These are phyloP conservation scores for Agapornis canus DNA, from an alignment of 2,797 vertebrate genomes.

Conservation along the genomic window DNA sequence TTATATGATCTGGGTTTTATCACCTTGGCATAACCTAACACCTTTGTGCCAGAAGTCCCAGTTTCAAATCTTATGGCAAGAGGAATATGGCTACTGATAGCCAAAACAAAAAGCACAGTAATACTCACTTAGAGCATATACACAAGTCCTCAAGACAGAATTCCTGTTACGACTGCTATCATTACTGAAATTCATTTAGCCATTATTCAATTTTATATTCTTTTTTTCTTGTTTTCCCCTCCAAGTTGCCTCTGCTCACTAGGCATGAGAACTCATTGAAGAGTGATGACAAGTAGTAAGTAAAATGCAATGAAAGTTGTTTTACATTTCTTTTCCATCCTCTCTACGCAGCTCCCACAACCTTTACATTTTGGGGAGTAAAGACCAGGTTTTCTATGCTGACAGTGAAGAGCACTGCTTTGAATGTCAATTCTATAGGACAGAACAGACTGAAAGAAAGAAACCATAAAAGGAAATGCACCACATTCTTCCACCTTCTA, in stretches of 20 bases:
- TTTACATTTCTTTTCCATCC: not conserved
- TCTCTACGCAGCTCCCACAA: not conserved
- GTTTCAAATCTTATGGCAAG: not conserved
- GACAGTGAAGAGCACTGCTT: not conserved
- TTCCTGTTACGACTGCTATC: not conserved
- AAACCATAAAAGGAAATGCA: slow-evolving; percentile 42
- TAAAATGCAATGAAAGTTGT: not conserved
- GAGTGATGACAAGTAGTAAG: slow-evolving; percentile 13
- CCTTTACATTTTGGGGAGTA: not conserved
- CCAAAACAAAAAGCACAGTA: not conserved
- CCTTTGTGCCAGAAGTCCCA: not conserved
- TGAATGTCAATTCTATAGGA: not conserved
- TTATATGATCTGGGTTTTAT: not conserved
- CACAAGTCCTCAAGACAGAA: not conserved
- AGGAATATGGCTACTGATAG: not conserved
- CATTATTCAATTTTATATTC: not conserved
- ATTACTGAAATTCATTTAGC: not conserved
- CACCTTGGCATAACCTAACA: not conserved
- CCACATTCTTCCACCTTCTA: slow-evolving; percentile 28
- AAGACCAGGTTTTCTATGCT: slow-evolving; percentile 15
- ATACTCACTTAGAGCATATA: not conserved
- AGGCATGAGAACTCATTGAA: not conserved
- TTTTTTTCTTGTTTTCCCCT: not conserved
- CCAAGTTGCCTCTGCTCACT: not conserved
- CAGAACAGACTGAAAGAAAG: not conserved